Base-by-base conservation (phyloP, 2,888 invertebrate genomes). In the Phyllotreta cruciferae region DNA sequence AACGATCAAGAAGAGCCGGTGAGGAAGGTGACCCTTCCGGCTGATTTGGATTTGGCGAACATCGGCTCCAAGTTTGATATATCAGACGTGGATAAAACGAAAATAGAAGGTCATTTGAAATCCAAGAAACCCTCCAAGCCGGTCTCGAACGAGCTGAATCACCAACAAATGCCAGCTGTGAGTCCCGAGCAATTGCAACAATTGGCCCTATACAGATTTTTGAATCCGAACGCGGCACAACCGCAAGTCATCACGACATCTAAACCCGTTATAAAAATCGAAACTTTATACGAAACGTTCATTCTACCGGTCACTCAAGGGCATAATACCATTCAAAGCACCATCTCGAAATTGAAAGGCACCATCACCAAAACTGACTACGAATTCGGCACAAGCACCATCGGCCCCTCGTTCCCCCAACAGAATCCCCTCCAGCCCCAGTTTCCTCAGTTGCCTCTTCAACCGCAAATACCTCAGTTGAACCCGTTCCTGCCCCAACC, bases 281-380 rank as follows among this genome's bases (percentile, higher is more conserved):
- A 93, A 77, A 93, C 93, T 0, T 79, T 93, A 8, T 93, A 90
- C 79, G 92, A 93, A 78, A 90, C 93, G 0, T 92, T 92, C 75
- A 87, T 93, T 0, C 88, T 94, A 62, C 93, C 93, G 0, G 82
- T 93, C 7, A 86, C 90, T 44, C 90, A 90, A 75, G 92, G 91
- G 2, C 88, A 87, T 56, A 89, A 86, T 70, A 93, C 93, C 0
- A 83, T 89, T 38, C 87, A 88, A 65, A 91, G 90, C 74, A 94
- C 93, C 0, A 85, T 94, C 36, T 92, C 92, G 0, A 87, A 92
- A 73, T 60, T 91, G 0, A 85, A 93, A 34, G 92, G 90, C 3
- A 92, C 92, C 0, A 85, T 92, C 0, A 91, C 91, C 1, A 89
- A 88, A 81, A 93, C 93, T 0, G 90, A 92, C 73, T 92, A 87